A percentile compares a stretch with the other conserved stretches of the same genome.
Conservation (phyloP, 2,113 vertebrate genomes). For the Micronycteris hirsuta region DNA sequence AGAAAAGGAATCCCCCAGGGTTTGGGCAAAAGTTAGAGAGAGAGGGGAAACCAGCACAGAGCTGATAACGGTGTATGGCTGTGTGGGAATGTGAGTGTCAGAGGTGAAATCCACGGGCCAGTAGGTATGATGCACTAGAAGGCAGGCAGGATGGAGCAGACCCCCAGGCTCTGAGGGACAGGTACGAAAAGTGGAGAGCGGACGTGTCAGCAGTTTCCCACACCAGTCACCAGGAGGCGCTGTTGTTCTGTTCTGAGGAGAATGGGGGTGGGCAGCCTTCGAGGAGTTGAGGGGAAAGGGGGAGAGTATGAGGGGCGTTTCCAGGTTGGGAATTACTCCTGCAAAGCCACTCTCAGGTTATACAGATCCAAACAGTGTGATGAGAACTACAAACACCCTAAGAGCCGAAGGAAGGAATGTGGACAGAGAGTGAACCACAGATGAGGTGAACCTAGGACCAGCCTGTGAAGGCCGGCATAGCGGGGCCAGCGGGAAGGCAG, state of each 20-base stretch:
- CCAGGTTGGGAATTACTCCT: background rate
- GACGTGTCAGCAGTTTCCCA: background rate
- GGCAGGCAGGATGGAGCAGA: no score
- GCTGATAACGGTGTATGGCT: background rate
- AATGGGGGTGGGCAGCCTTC: background rate
- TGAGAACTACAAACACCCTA: background rate
- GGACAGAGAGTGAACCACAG: fast-evolving
- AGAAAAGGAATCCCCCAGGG: background rate
- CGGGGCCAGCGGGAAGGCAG: background rate
- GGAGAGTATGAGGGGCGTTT: background rate
- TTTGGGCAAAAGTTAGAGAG: background rate
- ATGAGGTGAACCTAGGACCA: background rate
- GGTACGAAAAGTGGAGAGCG: fast-evolving
- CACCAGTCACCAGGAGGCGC: background rate
- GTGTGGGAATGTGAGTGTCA: fast-evolving
- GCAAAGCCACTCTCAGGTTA: background rate
- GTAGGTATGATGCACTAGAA: background rate
- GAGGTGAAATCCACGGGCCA: background rate
- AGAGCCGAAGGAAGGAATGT: background rate
- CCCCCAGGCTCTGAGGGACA: background rate
- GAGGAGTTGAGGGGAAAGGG: background rate
- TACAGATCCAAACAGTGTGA: background rate
- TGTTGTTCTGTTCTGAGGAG: background rate
- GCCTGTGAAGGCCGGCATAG: no score
- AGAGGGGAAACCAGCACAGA: background rate